Evolutionary conservation across 2,797 vertebrate species (phyloP).

Genomic region (Syndactyla subalaris): DNA sequence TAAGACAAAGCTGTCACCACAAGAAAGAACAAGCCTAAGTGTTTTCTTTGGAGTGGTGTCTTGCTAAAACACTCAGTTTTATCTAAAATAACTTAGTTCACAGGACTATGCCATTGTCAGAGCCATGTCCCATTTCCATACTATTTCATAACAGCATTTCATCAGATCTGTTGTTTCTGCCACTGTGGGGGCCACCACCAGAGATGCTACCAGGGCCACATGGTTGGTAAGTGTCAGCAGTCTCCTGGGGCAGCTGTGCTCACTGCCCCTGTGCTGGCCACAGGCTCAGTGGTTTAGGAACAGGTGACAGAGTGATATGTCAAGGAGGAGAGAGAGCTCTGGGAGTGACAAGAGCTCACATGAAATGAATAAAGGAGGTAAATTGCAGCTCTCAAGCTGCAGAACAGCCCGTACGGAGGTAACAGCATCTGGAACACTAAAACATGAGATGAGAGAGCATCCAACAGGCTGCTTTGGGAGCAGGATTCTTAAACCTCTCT

Average conservation of each 20-base stretch:
- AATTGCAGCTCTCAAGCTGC: neutral
- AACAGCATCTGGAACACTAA: neutral
- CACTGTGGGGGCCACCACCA: neutral
- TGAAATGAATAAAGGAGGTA: neutral
- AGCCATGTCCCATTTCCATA: accelerated
- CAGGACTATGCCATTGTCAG: neutral
- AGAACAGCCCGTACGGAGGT: neutral
- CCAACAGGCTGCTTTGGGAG: neutral
- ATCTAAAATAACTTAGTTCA: neutral
- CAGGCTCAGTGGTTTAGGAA: accelerated
- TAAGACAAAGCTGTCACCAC: neutral
- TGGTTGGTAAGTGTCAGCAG: neutral
- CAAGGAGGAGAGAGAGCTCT: neutral
- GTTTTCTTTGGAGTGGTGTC: neutral
- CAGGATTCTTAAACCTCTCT: neutral
- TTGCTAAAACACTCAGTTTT: neutral
- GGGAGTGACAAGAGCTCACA: accelerated
- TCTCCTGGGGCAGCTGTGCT: neutral
- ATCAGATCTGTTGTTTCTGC: neutral
- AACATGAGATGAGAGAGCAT: accelerated
- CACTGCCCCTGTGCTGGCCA: neutral
- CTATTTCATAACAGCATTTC: neutral
- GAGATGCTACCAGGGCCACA: neutral
- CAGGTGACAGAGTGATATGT: neutral
- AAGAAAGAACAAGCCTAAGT: neutral